Evolutionary conservation across 2,113 vertebrate genomes (phyloP).

Genomic region (Elachura formosa): DNA sequence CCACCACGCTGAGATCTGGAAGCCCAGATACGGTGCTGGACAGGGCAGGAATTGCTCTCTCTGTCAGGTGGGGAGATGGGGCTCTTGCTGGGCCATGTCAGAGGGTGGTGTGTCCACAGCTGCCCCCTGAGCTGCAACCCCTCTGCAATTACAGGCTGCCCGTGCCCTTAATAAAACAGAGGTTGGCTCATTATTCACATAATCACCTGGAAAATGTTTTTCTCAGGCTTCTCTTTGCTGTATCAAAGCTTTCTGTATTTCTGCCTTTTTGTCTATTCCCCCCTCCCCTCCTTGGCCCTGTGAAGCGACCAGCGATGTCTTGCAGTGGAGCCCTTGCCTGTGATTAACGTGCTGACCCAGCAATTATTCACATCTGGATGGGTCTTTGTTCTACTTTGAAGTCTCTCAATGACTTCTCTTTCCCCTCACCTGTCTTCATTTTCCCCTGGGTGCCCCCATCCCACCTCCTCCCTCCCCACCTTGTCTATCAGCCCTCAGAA

Average conservation of each 20-base stretch:
- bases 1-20: neutral
- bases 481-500: constrained; percentile 33
- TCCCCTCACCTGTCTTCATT: constrained; percentile 46
- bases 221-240: neutral
- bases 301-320: constrained; percentile 13
- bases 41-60: neutral
- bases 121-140: neutral
- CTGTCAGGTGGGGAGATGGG: neutral
- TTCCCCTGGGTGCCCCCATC: neutral
- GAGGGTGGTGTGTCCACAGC: neutral
- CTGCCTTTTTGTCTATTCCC: neutral
- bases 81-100: neutral
- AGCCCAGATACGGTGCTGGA: neutral
- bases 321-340: constrained; percentile 18
- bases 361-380: constrained; percentile 72
- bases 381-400: constrained; percentile 64
- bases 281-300: neutral
- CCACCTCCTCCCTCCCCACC: constrained; percentile 19
- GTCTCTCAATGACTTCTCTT: constrained; percentile 61
- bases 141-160: neutral
- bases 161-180: constrained; percentile 15
- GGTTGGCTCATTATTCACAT: constrained; percentile 32
- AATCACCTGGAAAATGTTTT: constrained; percentile 45
- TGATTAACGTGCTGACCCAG: constrained; percentile 66
- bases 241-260: constrained; percentile 36